Conservation (phyloP, 1,140 invertebrate species). For the Grapholita molesta region DNA sequence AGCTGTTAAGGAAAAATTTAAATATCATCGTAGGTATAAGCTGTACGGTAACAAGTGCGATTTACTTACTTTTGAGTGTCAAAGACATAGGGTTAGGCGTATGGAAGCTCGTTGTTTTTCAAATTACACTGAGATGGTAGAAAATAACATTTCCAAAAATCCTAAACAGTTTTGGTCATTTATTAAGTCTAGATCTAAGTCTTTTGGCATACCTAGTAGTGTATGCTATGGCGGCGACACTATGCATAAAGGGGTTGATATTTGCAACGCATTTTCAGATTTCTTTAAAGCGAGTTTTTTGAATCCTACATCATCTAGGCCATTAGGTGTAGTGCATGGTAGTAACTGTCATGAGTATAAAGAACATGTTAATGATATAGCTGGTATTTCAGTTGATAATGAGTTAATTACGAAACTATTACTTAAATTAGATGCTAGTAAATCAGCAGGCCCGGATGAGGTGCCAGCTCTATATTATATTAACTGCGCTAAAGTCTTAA, state of each 20-base stretch:
- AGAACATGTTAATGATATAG: background rate
- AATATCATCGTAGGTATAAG: constrained; percentile 21
- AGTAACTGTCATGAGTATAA: background rate
- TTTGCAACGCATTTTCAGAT: too few relatives aligned
- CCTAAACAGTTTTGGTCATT: constrained; percentile 24
- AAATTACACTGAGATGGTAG: constrained; percentile 12
- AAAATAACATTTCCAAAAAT: constrained; percentile 3
- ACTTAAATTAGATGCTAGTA: background rate
- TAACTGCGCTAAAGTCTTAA: background rate
- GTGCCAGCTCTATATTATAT: background rate
- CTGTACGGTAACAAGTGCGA: constrained; percentile 20
- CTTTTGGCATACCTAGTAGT: too few relatives aligned
- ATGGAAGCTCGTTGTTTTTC: constrained; percentile 5
- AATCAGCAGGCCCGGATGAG: background rate
- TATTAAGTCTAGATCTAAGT: background rate
- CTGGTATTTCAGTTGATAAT: background rate
- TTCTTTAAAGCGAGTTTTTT: too few relatives aligned
- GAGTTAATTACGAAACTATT: background rate
- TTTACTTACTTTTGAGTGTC: background rate
- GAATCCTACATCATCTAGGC: too few relatives aligned
- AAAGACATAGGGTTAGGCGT: constrained; percentile 5
- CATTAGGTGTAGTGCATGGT: background rate
- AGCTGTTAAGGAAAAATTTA: constrained; percentile 25
- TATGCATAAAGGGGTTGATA: too few relatives aligned
- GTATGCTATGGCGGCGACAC: too few relatives aligned